phyloP scores from a whole-genome alignment of 1,140 invertebrate species.

The Drosophila repletoides region DNA sequence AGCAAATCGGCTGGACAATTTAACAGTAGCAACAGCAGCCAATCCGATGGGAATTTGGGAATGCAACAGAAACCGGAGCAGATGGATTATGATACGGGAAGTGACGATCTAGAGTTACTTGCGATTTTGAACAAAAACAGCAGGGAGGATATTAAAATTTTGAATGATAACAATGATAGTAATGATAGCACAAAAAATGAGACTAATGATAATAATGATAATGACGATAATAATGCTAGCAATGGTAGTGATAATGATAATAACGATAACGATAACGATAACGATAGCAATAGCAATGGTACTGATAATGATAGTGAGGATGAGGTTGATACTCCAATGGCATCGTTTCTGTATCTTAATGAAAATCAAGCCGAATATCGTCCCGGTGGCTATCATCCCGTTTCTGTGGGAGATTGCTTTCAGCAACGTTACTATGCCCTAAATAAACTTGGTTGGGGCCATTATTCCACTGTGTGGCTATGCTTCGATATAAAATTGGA shows the following conservation, averaged over 20 bases:
- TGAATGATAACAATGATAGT: too few relatives aligned
- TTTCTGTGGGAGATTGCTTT: slow-evolving; percentile 96
- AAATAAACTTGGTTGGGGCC: slow-evolving; percentile 98
- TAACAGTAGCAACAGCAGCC: too few relatives aligned
- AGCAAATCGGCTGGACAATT: too few relatives aligned
- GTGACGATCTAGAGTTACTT: too few relatives aligned
- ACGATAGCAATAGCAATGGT: too few relatives aligned
- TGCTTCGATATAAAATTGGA: slow-evolving; percentile 95
- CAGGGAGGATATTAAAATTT: too few relatives aligned
- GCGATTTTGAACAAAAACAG: too few relatives aligned
- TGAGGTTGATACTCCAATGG: neutral
- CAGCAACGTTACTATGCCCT: slow-evolving; percentile 93
- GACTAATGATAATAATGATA: too few relatives aligned
- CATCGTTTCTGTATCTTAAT: slow-evolving; percentile 88
- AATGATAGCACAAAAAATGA: too few relatives aligned
- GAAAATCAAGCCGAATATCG: slow-evolving; percentile 96
- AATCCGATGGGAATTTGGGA: neutral
- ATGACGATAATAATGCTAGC: too few relatives aligned
- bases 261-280: too few relatives aligned
- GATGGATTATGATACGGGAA: neutral
- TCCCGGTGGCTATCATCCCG: slow-evolving; percentile 97
- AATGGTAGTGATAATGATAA: too few relatives aligned
- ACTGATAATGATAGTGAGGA: neutral
- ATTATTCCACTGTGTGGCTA: slow-evolving; percentile 99
- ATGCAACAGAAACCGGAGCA: neutral